Base-by-base conservation (phyloP, 2,888 invertebrate species). In the Nebria brevicollis region DNA sequence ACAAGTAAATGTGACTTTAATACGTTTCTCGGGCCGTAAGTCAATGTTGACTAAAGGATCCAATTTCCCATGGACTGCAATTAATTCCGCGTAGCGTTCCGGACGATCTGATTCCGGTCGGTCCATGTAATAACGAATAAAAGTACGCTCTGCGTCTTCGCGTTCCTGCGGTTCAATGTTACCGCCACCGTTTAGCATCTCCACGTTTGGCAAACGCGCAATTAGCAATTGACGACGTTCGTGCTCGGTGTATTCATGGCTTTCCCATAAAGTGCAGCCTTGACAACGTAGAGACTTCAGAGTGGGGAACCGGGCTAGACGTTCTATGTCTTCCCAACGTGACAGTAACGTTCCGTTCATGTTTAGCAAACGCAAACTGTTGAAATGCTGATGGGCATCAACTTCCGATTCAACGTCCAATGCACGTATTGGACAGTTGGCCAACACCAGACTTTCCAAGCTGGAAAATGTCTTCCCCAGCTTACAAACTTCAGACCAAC, bases 111-210 rank as follows among this genome's bases (percentile, higher is more conserved):
- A 93, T 89, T 95, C 95, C 0, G 96, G 94, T 86, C 95, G 94
- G 87, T 97, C 95, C 95, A 96, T 95, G 88, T 96, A 98, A 87
- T 96, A 94, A 82, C 98, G 92, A 85, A 98, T 96, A 89, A 98
- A 98, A 83, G 97, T 96, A 82, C 98, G 91, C 88, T 98, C 98
- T 13, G 98, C 96, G 86, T 97, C 95, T 88, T 97, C 97, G 82
- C 97, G 91, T 88, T 98, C 98, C 85, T 95, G 95, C 0, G 91
- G 92, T 64, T 94, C 93, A 84, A 98, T 96, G 13, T 92, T 92
- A 20, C 95, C 96, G 81, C 98, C 97, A 0, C 98, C 98, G 90
- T 98, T 98, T 68, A 98, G 90, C 77, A 95, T 95, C 84, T 93
- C 92, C 72, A 98, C 94, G 88, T 94, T 95, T 66, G 97, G 97